phyloP scores from a whole-genome alignment of 2,113 vertebrate genomes.

The Podarcis muralis region DNA sequence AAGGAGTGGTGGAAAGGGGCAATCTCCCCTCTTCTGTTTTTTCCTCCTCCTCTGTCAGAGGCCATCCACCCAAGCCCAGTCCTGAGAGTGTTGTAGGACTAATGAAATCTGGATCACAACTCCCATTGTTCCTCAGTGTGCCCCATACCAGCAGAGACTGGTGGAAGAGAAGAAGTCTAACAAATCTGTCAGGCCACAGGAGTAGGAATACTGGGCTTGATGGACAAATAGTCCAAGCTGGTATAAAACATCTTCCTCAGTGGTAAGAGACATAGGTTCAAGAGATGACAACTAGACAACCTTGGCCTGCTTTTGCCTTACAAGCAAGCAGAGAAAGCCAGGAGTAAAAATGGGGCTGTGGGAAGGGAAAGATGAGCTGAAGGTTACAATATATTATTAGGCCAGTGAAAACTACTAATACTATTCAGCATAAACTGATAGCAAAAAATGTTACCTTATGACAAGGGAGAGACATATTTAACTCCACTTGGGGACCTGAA shows the following conservation, averaged over 20 bases:
- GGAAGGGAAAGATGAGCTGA: not conserved
- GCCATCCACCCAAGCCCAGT: too few species aligned
- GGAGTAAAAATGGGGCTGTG: not conserved
- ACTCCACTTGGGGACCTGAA: not conserved
- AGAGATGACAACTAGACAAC: not conserved
- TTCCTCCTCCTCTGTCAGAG: too few species aligned
- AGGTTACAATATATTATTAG: not conserved
- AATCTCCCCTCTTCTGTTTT: not conserved
- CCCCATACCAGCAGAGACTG: not conserved
- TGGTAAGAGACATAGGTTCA: not conserved
- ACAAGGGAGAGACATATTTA: not conserved
- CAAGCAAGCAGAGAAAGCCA: not conserved
- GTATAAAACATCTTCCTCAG: not conserved
- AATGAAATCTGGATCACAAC: not conserved
- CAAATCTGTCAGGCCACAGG: not conserved
- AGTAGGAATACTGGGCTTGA: not conserved
- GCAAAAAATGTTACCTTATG: not conserved
- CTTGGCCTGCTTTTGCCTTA: not conserved
- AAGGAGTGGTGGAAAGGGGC: not conserved
- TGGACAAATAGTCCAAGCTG: not conserved
- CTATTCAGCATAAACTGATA: not conserved
- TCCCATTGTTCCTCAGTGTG: not conserved
- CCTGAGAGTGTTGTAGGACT: not conserved
- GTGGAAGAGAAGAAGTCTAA: not conserved
- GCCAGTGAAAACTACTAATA: not conserved